Evolutionary conservation across 2,888 invertebrate genomes (phyloP).

Genomic region (Leuctra nigra): DNA sequence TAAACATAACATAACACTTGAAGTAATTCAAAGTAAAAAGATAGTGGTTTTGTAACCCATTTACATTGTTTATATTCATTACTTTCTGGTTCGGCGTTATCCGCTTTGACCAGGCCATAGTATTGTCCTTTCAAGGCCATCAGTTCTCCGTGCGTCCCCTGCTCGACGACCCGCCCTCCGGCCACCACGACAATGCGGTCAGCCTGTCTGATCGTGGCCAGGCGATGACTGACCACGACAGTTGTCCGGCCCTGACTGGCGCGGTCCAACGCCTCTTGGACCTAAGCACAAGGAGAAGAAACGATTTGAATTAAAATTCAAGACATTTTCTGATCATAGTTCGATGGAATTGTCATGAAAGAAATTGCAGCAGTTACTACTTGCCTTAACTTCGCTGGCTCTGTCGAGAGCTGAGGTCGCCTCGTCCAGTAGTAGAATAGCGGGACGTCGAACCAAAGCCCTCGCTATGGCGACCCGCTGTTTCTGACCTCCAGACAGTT

Average conservation of each 20-base stretch:
- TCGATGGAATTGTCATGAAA: background rate
- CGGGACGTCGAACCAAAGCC: constrained; percentile 68
- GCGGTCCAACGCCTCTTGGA: constrained; percentile 71
- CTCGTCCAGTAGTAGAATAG: constrained; percentile 68
- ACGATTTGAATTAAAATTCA: no score
- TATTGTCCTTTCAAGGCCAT: constrained; percentile 57
- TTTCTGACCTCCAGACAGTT: constrained; percentile 77
- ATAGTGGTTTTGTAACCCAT: background rate
- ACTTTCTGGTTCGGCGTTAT: background rate
- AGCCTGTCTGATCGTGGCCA: constrained; percentile 38
- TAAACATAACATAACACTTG: no score
- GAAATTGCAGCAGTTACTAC: no score
- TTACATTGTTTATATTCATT: background rate
- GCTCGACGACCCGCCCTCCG: constrained; percentile 62
- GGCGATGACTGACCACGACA: constrained; percentile 41
- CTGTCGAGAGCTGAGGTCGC: constrained; percentile 81
- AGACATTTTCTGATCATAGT: no score
- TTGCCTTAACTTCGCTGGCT: constrained; percentile 69
- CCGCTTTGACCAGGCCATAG: constrained; percentile 50
- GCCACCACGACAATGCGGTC: constrained; percentile 50
- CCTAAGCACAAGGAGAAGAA: constrained; percentile 40
- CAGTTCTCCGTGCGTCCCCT: constrained; percentile 66
- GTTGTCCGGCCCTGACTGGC: constrained; percentile 54
- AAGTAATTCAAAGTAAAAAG: background rate
- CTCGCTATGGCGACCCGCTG: constrained; percentile 80